Base-by-base conservation (phyloP, 2,797 vertebrate genomes). In the Bufotes viridis region DNA sequence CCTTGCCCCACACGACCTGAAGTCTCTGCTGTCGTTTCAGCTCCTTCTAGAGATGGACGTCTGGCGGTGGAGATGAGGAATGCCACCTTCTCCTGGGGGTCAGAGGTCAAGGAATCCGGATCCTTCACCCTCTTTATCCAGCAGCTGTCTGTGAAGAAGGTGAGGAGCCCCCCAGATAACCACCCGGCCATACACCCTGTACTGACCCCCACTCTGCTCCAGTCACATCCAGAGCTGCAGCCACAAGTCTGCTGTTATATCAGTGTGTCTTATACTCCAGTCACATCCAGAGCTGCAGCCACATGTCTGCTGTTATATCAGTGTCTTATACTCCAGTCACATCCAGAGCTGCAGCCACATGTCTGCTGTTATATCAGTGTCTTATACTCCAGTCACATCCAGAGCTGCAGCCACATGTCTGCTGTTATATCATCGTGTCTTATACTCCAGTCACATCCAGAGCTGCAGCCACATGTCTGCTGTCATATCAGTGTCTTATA, bases 61-160 rank as follows among this genome's bases (percentile, higher is more conserved):
- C 92, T 92, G 4, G 95, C 91, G 0, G 0, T 99, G 84, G 95
- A 97, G 87, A 90, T 99, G 88, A 94, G 7, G 10, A 94, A 92
- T 90, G 96, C 95, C n/a, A 87, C 92, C 0, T 99, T 99, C 92
- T 97, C 96, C 0, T 99, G 98, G 98, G 93, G 91, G 42, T 93
- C 91, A 0, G 2, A 85, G 29, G 70, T 88, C 42, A 78, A 65
- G 51, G 82, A 79, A 29, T 83, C 87, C 85, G 93, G 92, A 78
- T 93, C 90, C 91, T 93, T 97, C 87, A 93, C 95, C 76, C 95
- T 97, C 69, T 94, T 94, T 86, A 92, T 95, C 12, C 94, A 96
- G 86, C 94, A 95, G 88, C 94, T 99, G 0, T 92, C 93, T 57
- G 90, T 99, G 78, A 94, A 92, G 74, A 97, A 97, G 96, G 98